Percentiles rank a stretch among this genome's conserved stretches.
Conservation (phyloP, 92 coral and sea anemone species). For the Epizoanthus illoricatus region DNA sequence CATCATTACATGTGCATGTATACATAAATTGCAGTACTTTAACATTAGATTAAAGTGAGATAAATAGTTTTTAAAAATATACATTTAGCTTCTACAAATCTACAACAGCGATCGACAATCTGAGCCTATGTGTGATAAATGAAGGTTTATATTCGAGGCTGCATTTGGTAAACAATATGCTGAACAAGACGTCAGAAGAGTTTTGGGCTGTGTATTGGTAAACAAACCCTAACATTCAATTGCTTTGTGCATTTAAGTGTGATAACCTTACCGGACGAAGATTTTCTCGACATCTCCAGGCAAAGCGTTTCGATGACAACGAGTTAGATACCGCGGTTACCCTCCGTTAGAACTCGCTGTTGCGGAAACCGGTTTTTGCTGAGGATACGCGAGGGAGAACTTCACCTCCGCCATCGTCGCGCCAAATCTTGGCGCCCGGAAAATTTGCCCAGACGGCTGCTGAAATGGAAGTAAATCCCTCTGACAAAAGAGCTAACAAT, state of each 20-base stretch:
- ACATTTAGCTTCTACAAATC: no score
- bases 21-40: no score
- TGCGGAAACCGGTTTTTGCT: background rate
- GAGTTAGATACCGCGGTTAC: conserved; percentile 6
- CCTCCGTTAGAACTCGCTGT: conserved; percentile 22
- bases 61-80: no score
- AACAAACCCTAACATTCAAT: background rate
- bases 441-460: background rate
- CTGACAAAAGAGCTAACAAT: conserved; percentile 13
- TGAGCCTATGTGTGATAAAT: no score
- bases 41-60: no score
- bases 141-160: no score
- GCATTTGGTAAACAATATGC: no score
- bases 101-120: no score
- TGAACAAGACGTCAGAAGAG: background rate
- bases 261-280: conserved; percentile 32
- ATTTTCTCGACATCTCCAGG: conserved; percentile 33
- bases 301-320: conserved; percentile 36
- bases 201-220: background rate
- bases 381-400: conserved; percentile 6
- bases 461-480: background rate
- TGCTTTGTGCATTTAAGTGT: background rate
- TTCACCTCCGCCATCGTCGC: conserved; percentile 21
- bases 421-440: conserved; percentile 21
- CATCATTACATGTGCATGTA: no score